Evolutionary conservation across 2,113 vertebrate species (phyloP).

Genomic region (Forbesichthys papilliferus): DNA sequence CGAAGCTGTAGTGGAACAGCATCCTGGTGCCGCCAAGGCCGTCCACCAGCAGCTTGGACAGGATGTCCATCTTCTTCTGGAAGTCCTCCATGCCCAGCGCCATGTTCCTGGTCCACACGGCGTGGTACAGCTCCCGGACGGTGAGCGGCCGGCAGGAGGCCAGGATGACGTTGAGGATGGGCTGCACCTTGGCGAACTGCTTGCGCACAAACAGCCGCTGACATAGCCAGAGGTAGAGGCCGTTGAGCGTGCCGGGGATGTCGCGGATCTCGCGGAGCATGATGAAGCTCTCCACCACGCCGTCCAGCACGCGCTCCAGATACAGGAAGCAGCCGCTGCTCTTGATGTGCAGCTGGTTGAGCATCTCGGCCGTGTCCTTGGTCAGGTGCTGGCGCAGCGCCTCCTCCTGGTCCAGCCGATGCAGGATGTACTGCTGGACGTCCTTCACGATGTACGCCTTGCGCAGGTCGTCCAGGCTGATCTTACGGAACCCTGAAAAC

Average conservation of each 20-base stretch:
- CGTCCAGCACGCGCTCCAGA: conserved; percentile 94
- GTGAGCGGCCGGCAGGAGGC: conserved; percentile 91
- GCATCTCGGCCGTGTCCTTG: conserved; percentile 97
- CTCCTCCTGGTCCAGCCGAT: conserved; percentile 95
- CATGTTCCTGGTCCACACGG: conserved; percentile 98
- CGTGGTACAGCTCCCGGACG: conserved; percentile 88
- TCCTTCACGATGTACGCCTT: conserved; percentile 98
- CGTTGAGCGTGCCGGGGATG: conserved; percentile 95
- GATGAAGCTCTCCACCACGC: conserved; percentile 96
- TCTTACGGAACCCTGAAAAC: conserved; percentile 90
- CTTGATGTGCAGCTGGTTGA: conserved; percentile 98
- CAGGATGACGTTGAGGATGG: conserved; percentile 95
- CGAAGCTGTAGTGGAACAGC: conserved; percentile 98
- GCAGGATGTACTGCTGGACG: conserved; percentile 97
- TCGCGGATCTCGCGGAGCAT: conserved; percentile 97
- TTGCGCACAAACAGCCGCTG: conserved; percentile 98
- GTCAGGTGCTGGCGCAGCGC: conserved; percentile 95
- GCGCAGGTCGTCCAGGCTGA: conserved; percentile 95
- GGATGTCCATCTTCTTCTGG: conserved; percentile 94
- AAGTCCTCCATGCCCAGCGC: conserved; percentile 90
- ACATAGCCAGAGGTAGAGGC: conserved; percentile 98
- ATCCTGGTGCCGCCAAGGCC: conserved; percentile 91
- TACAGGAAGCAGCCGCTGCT: conserved; percentile 98
- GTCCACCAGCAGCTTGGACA: conserved; percentile 91
- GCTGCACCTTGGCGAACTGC: conserved; percentile 97